Conservation (phyloP, 2,797 vertebrate species). For the Amazona finschi region DNA sequence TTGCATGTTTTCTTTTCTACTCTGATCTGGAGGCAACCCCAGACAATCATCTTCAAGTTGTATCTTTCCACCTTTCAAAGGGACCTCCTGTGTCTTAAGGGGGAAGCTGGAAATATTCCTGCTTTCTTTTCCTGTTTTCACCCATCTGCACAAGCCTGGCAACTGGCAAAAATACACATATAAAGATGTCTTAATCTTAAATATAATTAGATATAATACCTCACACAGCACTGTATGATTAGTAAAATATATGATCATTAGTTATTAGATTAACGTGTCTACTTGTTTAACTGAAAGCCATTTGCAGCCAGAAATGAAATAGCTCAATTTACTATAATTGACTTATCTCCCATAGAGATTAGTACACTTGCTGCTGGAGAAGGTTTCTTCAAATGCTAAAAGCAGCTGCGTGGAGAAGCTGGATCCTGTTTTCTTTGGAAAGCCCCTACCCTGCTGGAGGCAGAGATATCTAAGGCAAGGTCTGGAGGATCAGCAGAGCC, state of each 20-base stretch:
- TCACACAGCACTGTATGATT: slow-evolving; percentile 79
- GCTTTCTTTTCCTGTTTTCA: slow-evolving; percentile 26
- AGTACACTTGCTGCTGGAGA: slow-evolving; percentile 73
- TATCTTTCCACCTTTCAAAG: neutral
- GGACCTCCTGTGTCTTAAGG: neutral
- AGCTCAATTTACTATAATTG: slow-evolving; percentile 84
- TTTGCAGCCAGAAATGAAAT: slow-evolving; percentile 82
- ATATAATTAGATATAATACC: slow-evolving; percentile 82
- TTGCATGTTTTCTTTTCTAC: neutral
- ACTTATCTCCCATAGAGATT: slow-evolving; percentile 81
- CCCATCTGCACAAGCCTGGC: slow-evolving; percentile 53
- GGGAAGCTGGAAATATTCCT: neutral
- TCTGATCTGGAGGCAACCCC: neutral
- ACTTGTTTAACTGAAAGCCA: slow-evolving; percentile 82
- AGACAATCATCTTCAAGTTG: neutral
- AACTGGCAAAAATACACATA: slow-evolving; percentile 72
- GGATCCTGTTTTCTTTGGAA: slow-evolving; percentile 26
- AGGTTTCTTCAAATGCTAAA: slow-evolving; percentile 67
- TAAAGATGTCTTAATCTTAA: slow-evolving; percentile 83
- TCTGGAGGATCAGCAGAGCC: neutral
- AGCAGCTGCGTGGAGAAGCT: slow-evolving; percentile 63
- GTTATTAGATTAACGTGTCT: slow-evolving; percentile 84
- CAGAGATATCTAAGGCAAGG: neutral
- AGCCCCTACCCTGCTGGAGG: neutral
- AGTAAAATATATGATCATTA: slow-evolving; percentile 84